phyloP scores from a whole-genome alignment of 1,140 invertebrate species.

The Oreohelix idahoensis region DNA sequence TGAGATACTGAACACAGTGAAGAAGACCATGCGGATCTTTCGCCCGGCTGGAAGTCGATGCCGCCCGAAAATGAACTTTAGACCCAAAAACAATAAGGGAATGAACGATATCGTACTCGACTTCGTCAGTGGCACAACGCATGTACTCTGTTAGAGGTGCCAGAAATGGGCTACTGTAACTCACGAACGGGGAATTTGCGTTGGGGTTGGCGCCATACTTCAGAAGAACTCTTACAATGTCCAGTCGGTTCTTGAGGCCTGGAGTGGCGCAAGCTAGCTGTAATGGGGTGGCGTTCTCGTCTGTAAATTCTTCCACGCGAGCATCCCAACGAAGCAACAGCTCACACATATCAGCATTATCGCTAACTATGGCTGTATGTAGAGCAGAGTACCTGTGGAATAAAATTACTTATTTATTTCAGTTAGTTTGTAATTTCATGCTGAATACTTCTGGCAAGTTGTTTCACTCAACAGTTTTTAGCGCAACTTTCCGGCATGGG shows the following conservation, averaged over 20 bases:
- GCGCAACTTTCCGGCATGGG: too few relatives aligned
- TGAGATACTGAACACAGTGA: conserved; percentile 49
- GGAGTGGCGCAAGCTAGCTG: conserved; percentile 90
- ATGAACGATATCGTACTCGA: conserved; percentile 80
- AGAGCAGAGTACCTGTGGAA: conserved; percentile 73
- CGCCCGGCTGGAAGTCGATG: conserved; percentile 34
- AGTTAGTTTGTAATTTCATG: too few relatives aligned
- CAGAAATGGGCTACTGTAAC: conserved; percentile 73
- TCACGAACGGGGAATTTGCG: conserved; percentile 77
- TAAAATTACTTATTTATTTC: not conserved
- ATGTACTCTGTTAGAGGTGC: conserved; percentile 88
- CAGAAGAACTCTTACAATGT: conserved; percentile 80
- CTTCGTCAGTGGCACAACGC: conserved; percentile 78
- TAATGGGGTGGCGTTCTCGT: conserved; percentile 83
- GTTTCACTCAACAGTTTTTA: too few relatives aligned
- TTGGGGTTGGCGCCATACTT: conserved; percentile 73
- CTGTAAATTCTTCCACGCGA: conserved; percentile 74
- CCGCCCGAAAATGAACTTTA: conserved; percentile 62
- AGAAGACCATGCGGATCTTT: conserved; percentile 63
- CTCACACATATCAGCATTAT: conserved; percentile 76
- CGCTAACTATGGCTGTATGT: conserved; percentile 83
- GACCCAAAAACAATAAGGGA: conserved; percentile 87
- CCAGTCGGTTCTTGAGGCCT: conserved; percentile 78
- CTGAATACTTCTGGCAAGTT: too few relatives aligned
- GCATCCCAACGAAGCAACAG: conserved; percentile 78